These are phyloP conservation scores for Bubo bubo DNA, from an alignment of 2,113 vertebrate species.

Conservation along the genomic window DNA sequence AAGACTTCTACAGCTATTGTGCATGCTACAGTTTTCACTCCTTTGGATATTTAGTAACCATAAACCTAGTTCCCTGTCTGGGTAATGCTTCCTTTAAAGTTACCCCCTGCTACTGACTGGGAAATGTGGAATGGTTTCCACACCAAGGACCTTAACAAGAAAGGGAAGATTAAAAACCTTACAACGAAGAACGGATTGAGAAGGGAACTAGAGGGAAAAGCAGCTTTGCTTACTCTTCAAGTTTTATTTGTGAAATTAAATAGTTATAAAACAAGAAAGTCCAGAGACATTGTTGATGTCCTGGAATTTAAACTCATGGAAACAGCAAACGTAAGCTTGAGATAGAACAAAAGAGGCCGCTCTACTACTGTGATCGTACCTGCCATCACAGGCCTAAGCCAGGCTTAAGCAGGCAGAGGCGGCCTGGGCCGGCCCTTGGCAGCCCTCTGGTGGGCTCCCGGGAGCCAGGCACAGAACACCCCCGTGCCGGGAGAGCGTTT, in stretches of 20 bases:
- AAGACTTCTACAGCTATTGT: neutral
- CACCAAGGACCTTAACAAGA: neutral
- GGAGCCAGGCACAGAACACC: neutral
- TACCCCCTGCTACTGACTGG: neutral
- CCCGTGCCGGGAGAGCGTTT: neutral
- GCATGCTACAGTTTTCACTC: neutral
- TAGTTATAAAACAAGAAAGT: neutral
- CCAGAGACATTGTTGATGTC: neutral
- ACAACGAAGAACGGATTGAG: neutral
- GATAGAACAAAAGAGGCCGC: too few species aligned
- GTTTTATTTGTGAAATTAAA: neutral
- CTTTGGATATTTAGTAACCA: neutral
- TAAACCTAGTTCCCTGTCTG: neutral
- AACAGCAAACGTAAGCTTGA: rapidly evolving
- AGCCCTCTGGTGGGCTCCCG: neutral
- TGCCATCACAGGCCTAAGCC: neutral
- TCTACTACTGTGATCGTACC: neutral
- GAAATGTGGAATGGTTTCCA: neutral
- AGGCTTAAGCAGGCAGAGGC: neutral
- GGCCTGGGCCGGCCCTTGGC: neutral
- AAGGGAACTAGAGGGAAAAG: neutral
- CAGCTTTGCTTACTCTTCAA: neutral
- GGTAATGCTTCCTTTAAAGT: neutral
- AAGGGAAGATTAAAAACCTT: neutral
- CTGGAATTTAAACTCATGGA: neutral